Evolutionary conservation across 2,113 vertebrate genomes (phyloP).

Genomic region (Balaenoptera acutorostrata): DNA sequence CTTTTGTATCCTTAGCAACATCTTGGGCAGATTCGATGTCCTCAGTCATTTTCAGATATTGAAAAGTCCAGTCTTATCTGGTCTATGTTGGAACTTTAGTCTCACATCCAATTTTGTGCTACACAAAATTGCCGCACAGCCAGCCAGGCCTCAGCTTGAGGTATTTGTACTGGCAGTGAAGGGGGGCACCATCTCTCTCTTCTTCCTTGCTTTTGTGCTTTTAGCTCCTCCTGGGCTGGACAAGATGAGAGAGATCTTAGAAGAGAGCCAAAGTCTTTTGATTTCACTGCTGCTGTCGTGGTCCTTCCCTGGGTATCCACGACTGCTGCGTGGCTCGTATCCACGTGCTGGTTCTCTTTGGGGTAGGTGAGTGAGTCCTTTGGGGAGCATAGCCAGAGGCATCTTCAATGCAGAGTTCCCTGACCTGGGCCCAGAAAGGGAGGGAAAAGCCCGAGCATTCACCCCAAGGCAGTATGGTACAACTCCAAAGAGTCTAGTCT

Average conservation of each 20-base stretch:
- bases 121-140: background rate
- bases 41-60: background rate
- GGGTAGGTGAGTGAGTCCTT: background rate
- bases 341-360: background rate
- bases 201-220: background rate
- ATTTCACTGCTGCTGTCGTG: background rate
- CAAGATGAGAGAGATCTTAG: background rate
- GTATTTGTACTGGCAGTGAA: background rate
- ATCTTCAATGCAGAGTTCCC: background rate
- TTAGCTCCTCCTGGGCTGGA: background rate
- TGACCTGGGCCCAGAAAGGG: background rate
- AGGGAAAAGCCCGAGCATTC: background rate
- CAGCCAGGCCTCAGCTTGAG: background rate
- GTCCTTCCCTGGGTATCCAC: background rate
- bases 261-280: background rate
- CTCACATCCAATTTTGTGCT: background rate
- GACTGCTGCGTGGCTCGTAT: background rate
- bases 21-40: background rate
- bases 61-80: background rate
- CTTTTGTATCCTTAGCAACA: background rate
- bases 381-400: background rate
- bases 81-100: constrained; percentile 23
- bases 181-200: background rate
- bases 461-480: background rate
- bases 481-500: background rate